Conservation (phyloP, 2,888 invertebrate genomes). For the Morpho helenor region DNA sequence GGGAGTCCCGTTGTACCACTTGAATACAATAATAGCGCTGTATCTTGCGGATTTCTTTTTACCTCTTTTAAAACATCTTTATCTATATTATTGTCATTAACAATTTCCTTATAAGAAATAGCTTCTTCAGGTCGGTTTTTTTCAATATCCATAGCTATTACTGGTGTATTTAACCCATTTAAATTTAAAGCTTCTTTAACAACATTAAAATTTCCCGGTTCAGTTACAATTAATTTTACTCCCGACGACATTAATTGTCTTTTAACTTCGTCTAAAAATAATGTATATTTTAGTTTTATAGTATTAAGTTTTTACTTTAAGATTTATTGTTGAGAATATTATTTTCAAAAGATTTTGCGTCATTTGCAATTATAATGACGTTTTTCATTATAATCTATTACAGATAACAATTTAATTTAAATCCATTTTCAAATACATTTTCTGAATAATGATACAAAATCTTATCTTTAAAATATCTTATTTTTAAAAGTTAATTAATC, state of each 20-base stretch:
- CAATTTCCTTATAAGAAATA: constrained; percentile 80
- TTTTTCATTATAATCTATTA: no score
- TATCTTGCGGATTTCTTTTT: constrained; percentile 68
- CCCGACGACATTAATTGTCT: constrained; percentile 77
- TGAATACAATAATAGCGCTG: constrained; percentile 86
- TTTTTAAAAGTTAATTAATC: no score
- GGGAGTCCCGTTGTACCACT: constrained; percentile 92
- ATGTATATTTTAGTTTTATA: no score
- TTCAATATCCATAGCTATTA: constrained; percentile 56
- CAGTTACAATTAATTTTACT: constrained; percentile 78
- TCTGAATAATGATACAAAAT: no score
- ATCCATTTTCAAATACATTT: no score
- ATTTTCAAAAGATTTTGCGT: no score
- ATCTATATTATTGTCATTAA: constrained; percentile 67
- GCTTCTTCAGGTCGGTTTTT: constrained; percentile 63
- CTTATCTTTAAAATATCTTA: no score
- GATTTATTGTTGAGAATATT: no score
- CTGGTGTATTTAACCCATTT: constrained; percentile 63
- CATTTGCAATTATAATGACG: no score
- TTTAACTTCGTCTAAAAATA: constrained; percentile 79
- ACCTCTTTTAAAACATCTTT: constrained; percentile 63
- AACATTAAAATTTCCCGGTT: constrained; percentile 58
- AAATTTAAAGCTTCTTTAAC: constrained; percentile 66
- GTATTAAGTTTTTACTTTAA: no score
- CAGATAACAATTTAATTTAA: no score